These are phyloP conservation scores for Phlogophora meticulosa DNA, from an alignment of 2,888 invertebrate genomes.

Conservation along the genomic window DNA sequence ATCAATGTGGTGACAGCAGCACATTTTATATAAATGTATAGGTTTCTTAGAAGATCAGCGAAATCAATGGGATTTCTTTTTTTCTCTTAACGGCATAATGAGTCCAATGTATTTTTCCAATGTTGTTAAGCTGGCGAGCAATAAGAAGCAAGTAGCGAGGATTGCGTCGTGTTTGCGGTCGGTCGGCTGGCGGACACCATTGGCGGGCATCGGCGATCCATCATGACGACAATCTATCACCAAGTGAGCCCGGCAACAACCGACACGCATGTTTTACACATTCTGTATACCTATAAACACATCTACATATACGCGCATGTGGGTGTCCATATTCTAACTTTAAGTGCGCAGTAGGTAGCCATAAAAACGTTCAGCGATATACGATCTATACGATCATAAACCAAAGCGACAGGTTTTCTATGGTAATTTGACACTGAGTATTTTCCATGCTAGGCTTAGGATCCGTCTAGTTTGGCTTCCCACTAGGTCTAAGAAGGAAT, in stretches of 20 bases:
- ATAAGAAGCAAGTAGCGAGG: slow-evolving; percentile 68
- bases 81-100: slow-evolving; percentile 31
- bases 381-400: slow-evolving; percentile 63
- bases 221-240: slow-evolving; percentile 85
- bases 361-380: slow-evolving; percentile 61
- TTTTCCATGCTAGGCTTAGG: slow-evolving; percentile 58
- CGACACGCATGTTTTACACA: slow-evolving; percentile 68
- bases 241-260: slow-evolving; percentile 61
- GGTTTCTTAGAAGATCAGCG: slow-evolving; percentile 7
- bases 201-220: slow-evolving; percentile 77
- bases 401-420: slow-evolving; percentile 62
- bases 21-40: slow-evolving; percentile 5
- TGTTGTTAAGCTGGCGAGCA: slow-evolving; percentile 58
- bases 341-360: slow-evolving; percentile 52
- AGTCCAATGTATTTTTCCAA: slow-evolving; percentile 53
- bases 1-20: slow-evolving; percentile 28
- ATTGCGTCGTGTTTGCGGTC: slow-evolving; percentile 77
- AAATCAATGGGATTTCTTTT: slow-evolving; percentile 33
- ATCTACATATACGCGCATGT: slow-evolving; percentile 49
- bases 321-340: slow-evolving; percentile 51
- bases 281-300: slow-evolving; percentile 37
- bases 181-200: slow-evolving; percentile 68
- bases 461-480: slow-evolving; percentile 56
- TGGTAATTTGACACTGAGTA: slow-evolving; percentile 66
- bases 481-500: slow-evolving; percentile 52